These are phyloP conservation scores for Dysmachus trigonus DNA, from an alignment of 2,888 invertebrate species.

Conservation along the genomic window DNA sequence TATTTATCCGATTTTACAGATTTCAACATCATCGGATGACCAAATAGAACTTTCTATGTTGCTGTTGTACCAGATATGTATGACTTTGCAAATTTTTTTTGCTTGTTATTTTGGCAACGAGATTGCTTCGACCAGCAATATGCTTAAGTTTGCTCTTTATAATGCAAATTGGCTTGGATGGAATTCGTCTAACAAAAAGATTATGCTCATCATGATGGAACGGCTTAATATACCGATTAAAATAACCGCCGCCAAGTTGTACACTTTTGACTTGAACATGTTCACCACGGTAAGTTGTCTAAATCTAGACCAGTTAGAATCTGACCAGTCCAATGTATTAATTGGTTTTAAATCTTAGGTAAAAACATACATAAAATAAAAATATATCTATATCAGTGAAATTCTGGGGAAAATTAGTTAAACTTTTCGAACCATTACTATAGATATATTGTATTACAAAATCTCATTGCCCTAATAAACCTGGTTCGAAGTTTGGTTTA, in stretches of 20 bases:
- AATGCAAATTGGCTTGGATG: constrained; percentile 4
- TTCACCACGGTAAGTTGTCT: background rate
- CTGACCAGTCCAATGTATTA: background rate
- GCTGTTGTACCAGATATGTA: background rate
- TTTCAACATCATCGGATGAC: background rate
- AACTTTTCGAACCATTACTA: no score
- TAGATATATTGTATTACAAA: no score
- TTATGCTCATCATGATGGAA: constrained; percentile 22
- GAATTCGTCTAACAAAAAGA: background rate
- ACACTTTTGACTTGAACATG: background rate
- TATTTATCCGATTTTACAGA: background rate
- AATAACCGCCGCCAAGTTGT: background rate
- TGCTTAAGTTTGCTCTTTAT: background rate
- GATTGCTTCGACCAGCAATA: background rate
- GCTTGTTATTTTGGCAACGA: background rate
- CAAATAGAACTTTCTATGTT: background rate
- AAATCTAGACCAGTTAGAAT: background rate
- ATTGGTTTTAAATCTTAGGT: background rate
- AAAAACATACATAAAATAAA: no score
- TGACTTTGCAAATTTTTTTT: constrained; percentile 12
- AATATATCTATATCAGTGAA: no score
- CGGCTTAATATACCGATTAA: background rate
- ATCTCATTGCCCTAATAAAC: no score
- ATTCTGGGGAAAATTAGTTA: no score
- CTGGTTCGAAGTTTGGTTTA: no score